These are phyloP conservation scores for Sinonovacula constricta DNA, from an alignment of 1,140 invertebrate species.

Conservation along the genomic window DNA sequence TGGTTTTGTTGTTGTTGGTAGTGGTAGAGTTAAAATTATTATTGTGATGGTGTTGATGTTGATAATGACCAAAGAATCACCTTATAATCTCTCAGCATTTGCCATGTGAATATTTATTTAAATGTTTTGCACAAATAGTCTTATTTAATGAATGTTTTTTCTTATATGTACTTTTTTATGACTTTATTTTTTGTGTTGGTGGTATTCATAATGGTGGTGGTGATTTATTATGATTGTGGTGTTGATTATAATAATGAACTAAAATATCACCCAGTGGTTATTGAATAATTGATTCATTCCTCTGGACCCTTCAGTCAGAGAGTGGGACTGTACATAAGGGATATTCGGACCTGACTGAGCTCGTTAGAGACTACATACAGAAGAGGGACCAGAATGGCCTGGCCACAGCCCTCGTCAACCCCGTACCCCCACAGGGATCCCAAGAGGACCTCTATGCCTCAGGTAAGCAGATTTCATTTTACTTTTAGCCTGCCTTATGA, in stretches of 20 bases:
- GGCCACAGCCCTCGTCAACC: slow-evolving; percentile 63
- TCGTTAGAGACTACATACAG: slow-evolving; percentile 72
- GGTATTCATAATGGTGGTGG: not conserved
- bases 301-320: slow-evolving; percentile 69
- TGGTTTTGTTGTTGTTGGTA: too few species aligned
- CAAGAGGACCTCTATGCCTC: slow-evolving; percentile 50
- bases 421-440: slow-evolving; percentile 62
- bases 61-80: too few species aligned
- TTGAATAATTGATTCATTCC: not conserved
- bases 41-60: too few species aligned
- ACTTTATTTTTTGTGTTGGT: too few species aligned
- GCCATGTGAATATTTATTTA: too few species aligned
- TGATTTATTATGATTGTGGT: too few species aligned
- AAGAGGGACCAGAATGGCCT: slow-evolving; percentile 74
- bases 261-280: not conserved
- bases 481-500: too few species aligned
- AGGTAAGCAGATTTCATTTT: slow-evolving; percentile 56
- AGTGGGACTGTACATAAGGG: slow-evolving; percentile 68
- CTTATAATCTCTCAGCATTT: too few species aligned
- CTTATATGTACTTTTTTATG: not conserved
- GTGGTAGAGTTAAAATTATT: too few species aligned
- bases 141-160: too few species aligned
- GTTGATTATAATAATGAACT: too few species aligned
- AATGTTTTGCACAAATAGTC: too few species aligned
- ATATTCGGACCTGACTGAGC: slow-evolving; percentile 68